Conservation (phyloP, 2,113 vertebrate genomes). For the Leptobrachium ailaonicum region DNA sequence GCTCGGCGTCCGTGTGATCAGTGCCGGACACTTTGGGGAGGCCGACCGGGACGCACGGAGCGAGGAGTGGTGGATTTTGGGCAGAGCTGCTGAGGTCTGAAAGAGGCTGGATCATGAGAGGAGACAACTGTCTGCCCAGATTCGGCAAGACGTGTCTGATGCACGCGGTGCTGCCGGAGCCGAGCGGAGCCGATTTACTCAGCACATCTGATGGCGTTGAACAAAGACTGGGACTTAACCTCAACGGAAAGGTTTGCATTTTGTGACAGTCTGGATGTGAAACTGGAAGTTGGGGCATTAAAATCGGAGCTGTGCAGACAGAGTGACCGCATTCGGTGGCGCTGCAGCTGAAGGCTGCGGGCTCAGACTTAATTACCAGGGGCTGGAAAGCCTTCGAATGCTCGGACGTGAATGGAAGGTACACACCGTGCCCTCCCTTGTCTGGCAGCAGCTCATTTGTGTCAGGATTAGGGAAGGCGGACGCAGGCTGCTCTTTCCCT, state of each 20-base stretch:
- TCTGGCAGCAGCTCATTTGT: slow-evolving; percentile 65
- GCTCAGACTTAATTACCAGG: slow-evolving; percentile 64
- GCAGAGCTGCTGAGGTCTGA: slow-evolving; percentile 64
- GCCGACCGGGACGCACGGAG: slow-evolving; percentile 59
- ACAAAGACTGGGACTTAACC: slow-evolving; percentile 75
- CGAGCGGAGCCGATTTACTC: slow-evolving; percentile 61
- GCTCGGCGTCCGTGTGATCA: slow-evolving; percentile 69
- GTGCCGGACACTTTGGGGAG: slow-evolving; percentile 62
- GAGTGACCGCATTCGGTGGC: slow-evolving; percentile 59
- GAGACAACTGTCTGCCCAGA: slow-evolving; percentile 72
- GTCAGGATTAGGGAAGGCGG: slow-evolving; percentile 63
- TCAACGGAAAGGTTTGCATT: slow-evolving; percentile 64
- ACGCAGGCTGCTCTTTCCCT: slow-evolving; percentile 78
- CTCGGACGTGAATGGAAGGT: slow-evolving; percentile 73
- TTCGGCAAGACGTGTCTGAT: slow-evolving; percentile 70
- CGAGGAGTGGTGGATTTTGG: slow-evolving; percentile 59
- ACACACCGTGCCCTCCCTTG: slow-evolving; percentile 67
- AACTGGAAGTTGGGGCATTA: slow-evolving; percentile 71
- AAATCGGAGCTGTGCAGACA: slow-evolving; percentile 64
- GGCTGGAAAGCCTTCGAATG: slow-evolving; percentile 67
- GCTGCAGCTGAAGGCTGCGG: slow-evolving; percentile 56
- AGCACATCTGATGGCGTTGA: slow-evolving; percentile 66
- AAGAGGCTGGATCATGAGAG: slow-evolving; percentile 69
- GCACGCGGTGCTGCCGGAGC: slow-evolving; percentile 61
- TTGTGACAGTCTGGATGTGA: slow-evolving; percentile 68